Percentiles rank a stretch among this genome's conserved stretches.
Conservation (phyloP, 2,888 invertebrate genomes). For the Ectemnius cavifrons region DNA sequence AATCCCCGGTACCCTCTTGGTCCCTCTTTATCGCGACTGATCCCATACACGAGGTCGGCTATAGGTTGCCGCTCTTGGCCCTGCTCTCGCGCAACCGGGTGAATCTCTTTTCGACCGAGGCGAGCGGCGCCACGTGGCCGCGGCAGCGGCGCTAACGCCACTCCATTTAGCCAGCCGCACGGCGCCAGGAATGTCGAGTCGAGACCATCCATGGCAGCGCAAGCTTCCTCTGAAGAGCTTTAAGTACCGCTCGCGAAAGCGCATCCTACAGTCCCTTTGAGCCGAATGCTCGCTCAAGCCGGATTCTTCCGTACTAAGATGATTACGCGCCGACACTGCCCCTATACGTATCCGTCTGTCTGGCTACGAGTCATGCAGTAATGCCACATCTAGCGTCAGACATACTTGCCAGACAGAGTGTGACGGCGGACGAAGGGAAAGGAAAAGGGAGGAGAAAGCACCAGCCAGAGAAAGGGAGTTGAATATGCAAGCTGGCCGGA, state of each 20-base stretch:
- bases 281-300: constrained; percentile 35
- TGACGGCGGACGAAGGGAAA: too few species aligned
- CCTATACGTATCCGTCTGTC: constrained; percentile 20
- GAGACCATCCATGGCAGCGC: constrained; percentile 37
- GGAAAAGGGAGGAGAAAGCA: not conserved
- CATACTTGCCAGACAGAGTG: too few species aligned
- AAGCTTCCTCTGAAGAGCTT: constrained; percentile 29
- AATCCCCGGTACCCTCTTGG: constrained; percentile 18
- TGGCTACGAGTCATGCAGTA: too few species aligned
- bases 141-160: constrained; percentile 52
- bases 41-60: not conserved
- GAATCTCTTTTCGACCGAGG: constrained; percentile 30
- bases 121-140: constrained; percentile 58
- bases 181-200: constrained; percentile 47
- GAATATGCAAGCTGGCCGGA: constrained; percentile 12
- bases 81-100: constrained; percentile 3
- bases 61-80: not conserved
- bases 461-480: too few species aligned
- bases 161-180: constrained; percentile 57
- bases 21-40: not conserved
- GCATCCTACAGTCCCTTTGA: constrained; percentile 56
- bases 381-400: too few species aligned
- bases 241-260: constrained; percentile 46
- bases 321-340: constrained; percentile 39
- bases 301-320: constrained; percentile 38